Conservation (phyloP, 2,888 invertebrate genomes). For the Tubulanus polymorphus region DNA sequence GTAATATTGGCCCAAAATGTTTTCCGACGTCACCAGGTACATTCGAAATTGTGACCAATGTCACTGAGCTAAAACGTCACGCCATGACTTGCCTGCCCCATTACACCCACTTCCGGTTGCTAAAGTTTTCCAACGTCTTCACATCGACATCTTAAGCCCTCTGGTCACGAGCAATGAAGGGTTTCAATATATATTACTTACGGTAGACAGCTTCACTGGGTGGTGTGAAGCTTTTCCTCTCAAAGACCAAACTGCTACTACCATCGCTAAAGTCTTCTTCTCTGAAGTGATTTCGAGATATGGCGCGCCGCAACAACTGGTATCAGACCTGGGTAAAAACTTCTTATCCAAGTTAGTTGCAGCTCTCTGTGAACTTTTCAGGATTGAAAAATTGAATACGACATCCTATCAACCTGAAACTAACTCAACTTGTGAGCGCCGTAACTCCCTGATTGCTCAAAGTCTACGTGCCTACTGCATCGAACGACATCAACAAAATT, state of each 20-base stretch:
- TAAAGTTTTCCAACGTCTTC: neutral
- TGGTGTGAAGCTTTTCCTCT: constrained; percentile 10
- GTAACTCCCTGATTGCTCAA: constrained; percentile 20
- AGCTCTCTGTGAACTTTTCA: constrained; percentile 22
- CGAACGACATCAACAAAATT: constrained; percentile 16
- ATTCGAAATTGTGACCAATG: neutral
- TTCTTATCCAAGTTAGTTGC: constrained; percentile 20
- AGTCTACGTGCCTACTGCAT: constrained; percentile 15
- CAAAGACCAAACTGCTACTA: constrained; percentile 17
- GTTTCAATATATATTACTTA: neutral
- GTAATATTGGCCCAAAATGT: neutral
- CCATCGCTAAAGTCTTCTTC: constrained; percentile 19
- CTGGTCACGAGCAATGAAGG: neutral
- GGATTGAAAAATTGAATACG: constrained; percentile 17
- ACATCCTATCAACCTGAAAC: constrained; percentile 22
- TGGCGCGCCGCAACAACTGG: constrained; percentile 19
- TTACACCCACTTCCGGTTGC: neutral
- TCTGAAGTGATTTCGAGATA: constrained; percentile 22
- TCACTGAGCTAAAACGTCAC: neutral
- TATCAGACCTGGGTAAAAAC: constrained; percentile 21
- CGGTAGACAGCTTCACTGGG: neutral
- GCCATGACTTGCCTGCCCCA: neutral
- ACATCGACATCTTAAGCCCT: neutral
- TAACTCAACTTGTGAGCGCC: constrained; percentile 21
- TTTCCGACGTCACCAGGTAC: neutral